These are phyloP conservation scores for Tychaedon coryphoeus DNA, from an alignment of 2,113 vertebrate genomes.

Conservation along the genomic window DNA sequence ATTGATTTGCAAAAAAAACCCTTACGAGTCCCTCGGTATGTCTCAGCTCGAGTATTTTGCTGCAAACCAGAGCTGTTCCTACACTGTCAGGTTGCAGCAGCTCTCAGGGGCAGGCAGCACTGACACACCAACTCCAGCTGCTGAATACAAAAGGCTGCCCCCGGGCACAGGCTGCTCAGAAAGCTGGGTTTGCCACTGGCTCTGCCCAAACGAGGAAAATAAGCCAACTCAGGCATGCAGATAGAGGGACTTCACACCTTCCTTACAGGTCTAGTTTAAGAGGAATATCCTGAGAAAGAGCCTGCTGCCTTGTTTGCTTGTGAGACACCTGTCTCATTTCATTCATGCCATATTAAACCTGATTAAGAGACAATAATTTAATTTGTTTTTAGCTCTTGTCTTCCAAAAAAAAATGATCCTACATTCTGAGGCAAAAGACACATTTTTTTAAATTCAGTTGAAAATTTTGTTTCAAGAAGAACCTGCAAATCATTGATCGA, in stretches of 20 bases:
- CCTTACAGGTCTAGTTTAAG: background rate
- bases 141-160: background rate
- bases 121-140: background rate
- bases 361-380: background rate
- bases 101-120: background rate
- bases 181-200: background rate
- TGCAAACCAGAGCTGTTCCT: background rate
- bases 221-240: background rate
- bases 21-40: background rate
- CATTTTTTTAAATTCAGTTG: background rate
- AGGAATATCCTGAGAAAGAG: background rate
- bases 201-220: background rate
- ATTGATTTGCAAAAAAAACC: background rate
- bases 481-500: background rate
- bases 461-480: background rate
- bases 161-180: background rate
- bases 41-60: background rate
- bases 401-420: background rate
- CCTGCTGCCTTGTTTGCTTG: background rate
- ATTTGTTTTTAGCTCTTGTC: background rate
- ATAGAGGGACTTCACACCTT: background rate
- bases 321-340: background rate
- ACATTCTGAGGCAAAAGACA: background rate
- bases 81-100: background rate
- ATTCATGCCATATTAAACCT: background rate